Evolutionary conservation across 2,113 vertebrate species (phyloP), one percentile per base, ranked within the genome.

Genomic region (Tupaia tana): DNA sequence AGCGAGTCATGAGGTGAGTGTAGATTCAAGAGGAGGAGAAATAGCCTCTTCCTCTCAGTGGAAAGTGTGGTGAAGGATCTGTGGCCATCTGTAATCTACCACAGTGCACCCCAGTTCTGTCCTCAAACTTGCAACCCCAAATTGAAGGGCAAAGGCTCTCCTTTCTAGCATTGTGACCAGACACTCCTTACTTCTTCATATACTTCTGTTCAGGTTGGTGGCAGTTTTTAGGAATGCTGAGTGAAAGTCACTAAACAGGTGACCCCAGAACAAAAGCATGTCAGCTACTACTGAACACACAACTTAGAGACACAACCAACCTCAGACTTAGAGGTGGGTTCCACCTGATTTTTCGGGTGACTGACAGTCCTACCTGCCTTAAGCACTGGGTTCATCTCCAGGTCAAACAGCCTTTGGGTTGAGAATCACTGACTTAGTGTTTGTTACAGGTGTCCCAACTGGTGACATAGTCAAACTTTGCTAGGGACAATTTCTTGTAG

Each of bases 261-360:
- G 97, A 99, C 99, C 99, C 99, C 7, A 99, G 97, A 2, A 99
- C 99, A 90, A 98, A 98, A 27, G 99, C 98, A 66, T 99, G 98
- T 66, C 96, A 98, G 20, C 99, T 98, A 0, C 95, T 83, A 4
- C 98, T 94, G 85, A 98, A 99, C 73, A 98, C 98, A 99, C 73
- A 98, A 99, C 54, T 98, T 97, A 43, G 43, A 43, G 43, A 43
- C 43, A 43, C 43, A 43, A 43, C 43, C 43, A 43, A 43, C 43
- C 1, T 98, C 86, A 15, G 98, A 95, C 93, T 77, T 97, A 71
- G 99, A 99, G 93, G 99, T 98, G 92, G 99, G 99, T 31, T 99
- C 99, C 0, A 99, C 99, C 97, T 99, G 99, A 98, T 99, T 99
- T 98, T 99, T 99, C 58, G 99, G 98, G 69, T 99, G 99, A 97